A percentile compares a stretch with the other conserved stretches of the same genome.
These are phyloP conservation scores for Eulemur coronatus DNA, from an alignment of 2,797 vertebrate species.

Conservation along the genomic window DNA sequence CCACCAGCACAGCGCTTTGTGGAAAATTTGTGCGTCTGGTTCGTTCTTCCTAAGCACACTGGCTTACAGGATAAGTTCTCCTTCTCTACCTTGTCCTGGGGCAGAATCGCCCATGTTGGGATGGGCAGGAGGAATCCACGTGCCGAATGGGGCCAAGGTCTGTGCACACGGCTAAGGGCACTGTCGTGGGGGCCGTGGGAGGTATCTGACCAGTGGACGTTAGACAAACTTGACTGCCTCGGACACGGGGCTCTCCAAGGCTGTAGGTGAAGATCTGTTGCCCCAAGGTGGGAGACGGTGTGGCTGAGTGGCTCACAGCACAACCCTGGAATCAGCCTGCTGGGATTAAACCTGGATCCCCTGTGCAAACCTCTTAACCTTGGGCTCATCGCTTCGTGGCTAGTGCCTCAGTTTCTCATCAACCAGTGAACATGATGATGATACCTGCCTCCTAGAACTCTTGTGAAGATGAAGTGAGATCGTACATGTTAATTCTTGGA, in stretches of 20 bases:
- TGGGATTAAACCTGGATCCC: neutral
- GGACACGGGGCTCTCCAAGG: neutral
- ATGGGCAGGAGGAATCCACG: fast-evolving
- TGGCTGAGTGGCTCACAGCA: fast-evolving
- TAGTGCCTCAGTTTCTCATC: neutral
- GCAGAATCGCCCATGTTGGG: neutral
- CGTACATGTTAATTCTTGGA: too few species aligned
- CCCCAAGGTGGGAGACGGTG: fast-evolving
- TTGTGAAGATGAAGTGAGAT: fast-evolving
- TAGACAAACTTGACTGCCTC: neutral
- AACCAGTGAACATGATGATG: fast-evolving
- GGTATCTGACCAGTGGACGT: neutral
- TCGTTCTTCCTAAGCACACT: neutral
- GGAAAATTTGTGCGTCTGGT: neutral
- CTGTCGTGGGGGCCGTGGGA: fast-evolving
- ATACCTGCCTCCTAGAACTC: fast-evolving
- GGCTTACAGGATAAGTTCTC: fast-evolving
- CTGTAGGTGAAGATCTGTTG: too few species aligned
- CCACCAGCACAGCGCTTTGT: fast-evolving
- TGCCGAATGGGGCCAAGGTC: fast-evolving
- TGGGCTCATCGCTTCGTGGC: fast-evolving
- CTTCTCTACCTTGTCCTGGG: neutral
- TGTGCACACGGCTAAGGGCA: neutral
- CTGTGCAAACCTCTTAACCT: neutral
- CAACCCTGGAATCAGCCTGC: fast-evolving